A percentile compares a stretch with the other conserved stretches of the same genome.
These are phyloP conservation scores for Drosophila punjabiensis DNA, from an alignment of 1,140 invertebrate species.

Conservation along the genomic window DNA sequence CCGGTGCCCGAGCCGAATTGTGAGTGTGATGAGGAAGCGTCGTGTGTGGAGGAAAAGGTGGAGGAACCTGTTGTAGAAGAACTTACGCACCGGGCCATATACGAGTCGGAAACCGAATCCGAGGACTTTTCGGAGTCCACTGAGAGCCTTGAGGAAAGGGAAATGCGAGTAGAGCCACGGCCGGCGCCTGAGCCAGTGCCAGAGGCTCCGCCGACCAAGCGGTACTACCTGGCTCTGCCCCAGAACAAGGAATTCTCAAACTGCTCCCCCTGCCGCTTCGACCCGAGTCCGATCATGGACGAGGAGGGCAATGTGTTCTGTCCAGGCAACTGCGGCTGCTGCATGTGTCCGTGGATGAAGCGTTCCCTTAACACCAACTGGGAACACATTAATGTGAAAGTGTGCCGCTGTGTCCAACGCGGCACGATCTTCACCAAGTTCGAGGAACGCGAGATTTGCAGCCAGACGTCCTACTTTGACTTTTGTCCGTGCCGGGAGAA, in stretches of 20 bases:
- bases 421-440: slow-evolving; percentile 68
- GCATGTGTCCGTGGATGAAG: slow-evolving; percentile 70
- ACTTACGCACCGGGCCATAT: not conserved
- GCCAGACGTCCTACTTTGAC: slow-evolving; percentile 73
- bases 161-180: not conserved
- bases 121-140: not conserved
- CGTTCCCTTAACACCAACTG: slow-evolving; percentile 37
- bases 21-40: not conserved
- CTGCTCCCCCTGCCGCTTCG: slow-evolving; percentile 72
- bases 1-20: not conserved
- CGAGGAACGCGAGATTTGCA: slow-evolving; percentile 57
- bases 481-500: slow-evolving; percentile 80
- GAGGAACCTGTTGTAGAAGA: not conserved
- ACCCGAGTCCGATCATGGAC: slow-evolving; percentile 77
- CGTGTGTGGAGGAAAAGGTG: not conserved
- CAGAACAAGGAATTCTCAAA: slow-evolving; percentile 74
- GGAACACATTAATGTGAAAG: slow-evolving; percentile 67
- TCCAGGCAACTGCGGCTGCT: slow-evolving; percentile 79
- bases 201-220: not conserved
- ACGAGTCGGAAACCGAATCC: not conserved
- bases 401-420: slow-evolving; percentile 69
- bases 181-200: not conserved
- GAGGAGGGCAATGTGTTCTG: slow-evolving; percentile 76
- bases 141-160: not conserved
- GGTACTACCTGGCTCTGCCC: slow-evolving; percentile 63